Base-by-base conservation (phyloP, 1,140 invertebrate genomes). In the Chironomus striatipennis region DNA sequence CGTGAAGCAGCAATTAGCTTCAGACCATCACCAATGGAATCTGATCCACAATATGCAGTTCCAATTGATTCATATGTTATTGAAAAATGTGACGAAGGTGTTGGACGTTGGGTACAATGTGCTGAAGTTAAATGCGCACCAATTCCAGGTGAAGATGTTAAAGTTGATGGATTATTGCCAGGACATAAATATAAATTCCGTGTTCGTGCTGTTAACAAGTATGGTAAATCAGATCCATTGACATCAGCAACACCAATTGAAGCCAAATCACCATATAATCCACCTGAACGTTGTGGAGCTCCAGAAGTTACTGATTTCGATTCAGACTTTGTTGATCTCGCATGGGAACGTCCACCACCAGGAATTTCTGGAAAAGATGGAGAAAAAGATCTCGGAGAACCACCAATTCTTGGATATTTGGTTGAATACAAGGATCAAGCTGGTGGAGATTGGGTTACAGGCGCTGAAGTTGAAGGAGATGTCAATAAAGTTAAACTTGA, bases 241-340 rank as follows among this genome's bases (percentile, higher is more conserved):
- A 91, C 92, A 1, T 91, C 95, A 17, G 86, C 88, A n/a, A 90
- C 94, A 79, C 87, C 92, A n/a, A 95, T 93, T 76, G 91, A 97
- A 83, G 98, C 98, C 67, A 99, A 98, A 83, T 98, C 99, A 93
- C 97, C 97, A 72, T 99, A 93, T 84, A 95, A 94, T 82, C 86
- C 90, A 74, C 92, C 94, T 43, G 89, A 90, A 74, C 91, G 93
- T 79, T 93, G 95, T n/a, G 92, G 94, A 24, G 91, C 89, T 7
- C 95, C 96, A 3, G 89, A 90, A 76, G 91, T 99, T 78, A 88
- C 88, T 75, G 97, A 99, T 82, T 98, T 94, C 82, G 95, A 98
- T 79, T 89, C 86, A 76, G 91, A 97, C 83, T 96, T 93, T 78
- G 96, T 98, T n/a, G 93, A 97, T 79, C 86, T 99, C n/a, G 89